Evolutionary conservation across 2,888 invertebrate genomes (phyloP).

Genomic region (Laspeyria flexula): DNA sequence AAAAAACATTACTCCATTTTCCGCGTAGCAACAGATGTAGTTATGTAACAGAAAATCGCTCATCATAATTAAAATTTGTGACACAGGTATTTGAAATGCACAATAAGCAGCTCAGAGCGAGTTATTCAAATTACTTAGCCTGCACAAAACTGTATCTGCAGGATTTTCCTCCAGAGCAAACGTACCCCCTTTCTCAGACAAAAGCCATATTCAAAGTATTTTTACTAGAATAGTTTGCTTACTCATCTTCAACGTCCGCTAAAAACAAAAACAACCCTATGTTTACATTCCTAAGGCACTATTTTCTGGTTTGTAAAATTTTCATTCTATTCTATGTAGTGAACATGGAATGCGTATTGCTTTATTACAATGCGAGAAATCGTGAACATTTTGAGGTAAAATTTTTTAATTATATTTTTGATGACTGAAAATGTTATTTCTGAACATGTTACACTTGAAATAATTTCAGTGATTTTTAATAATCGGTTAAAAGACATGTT

Average conservation of each 20-base stretch:
- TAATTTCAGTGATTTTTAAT: too few species aligned
- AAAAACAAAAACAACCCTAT: conserved; percentile 21
- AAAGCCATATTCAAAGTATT: conserved; percentile 40
- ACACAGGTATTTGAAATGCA: too few species aligned
- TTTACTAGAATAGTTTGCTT: conserved; percentile 41
- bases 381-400: conserved; percentile 13
- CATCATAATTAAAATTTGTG: too few species aligned
- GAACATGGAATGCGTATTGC: conserved; percentile 39
- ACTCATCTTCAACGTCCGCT: conserved; percentile 16
- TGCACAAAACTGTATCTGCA: conserved; percentile 7
- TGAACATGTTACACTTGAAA: too few species aligned
- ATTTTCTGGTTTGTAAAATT: conserved; percentile 23
- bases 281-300: conserved; percentile 19
- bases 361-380: conserved; percentile 38
- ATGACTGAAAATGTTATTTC: not conserved
- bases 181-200: conserved; percentile 23
- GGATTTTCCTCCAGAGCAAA: not conserved
- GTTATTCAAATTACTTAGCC: conserved; percentile 1
- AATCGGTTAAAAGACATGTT: too few species aligned
- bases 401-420: conserved; percentile 10
- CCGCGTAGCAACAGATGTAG: too few species aligned
- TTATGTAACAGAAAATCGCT: too few species aligned
- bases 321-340: conserved; percentile 36
- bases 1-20: too few species aligned
- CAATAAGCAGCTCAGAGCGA: not conserved